Evolutionary conservation across 2,888 invertebrate genomes (phyloP).

Genomic region (Sarcophaga carnaria): DNA sequence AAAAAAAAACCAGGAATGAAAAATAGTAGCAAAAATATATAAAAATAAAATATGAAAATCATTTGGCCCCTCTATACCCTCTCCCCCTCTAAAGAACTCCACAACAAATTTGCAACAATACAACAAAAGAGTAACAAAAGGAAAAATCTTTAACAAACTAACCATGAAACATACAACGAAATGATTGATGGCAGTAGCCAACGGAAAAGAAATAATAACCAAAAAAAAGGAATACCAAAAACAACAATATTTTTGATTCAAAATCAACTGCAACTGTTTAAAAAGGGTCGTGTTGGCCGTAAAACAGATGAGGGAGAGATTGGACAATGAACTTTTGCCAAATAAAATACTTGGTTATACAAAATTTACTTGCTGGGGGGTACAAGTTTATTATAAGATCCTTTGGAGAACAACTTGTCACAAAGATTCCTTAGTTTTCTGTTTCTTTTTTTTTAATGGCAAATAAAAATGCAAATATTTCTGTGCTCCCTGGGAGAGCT

Average conservation of each 20-base stretch:
- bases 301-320: no score
- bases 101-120: slow-evolving; percentile 43
- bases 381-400: no score
- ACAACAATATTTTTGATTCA: no score
- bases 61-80: background rate
- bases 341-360: no score
- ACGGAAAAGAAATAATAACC: background rate
- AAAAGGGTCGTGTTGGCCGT: slow-evolving; percentile 25
- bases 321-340: no score
- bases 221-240: background rate
- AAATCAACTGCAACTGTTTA: background rate
- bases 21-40: background rate
- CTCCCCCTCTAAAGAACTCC: slow-evolving; percentile 1
- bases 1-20: background rate
- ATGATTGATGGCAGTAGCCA: slow-evolving; percentile 59
- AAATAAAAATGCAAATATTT: no score
- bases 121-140: slow-evolving; percentile 34
- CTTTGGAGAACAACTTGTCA: no score
- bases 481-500: no score
- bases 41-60: slow-evolving; percentile 37
- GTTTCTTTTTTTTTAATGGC: no score
- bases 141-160: slow-evolving; percentile 36
- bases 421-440: no score
- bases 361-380: no score
- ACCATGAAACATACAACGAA: slow-evolving; percentile 37